Evolutionary conservation across 1,140 invertebrate genomes (phyloP).

Genomic region (Lutraria rhynchaena): DNA sequence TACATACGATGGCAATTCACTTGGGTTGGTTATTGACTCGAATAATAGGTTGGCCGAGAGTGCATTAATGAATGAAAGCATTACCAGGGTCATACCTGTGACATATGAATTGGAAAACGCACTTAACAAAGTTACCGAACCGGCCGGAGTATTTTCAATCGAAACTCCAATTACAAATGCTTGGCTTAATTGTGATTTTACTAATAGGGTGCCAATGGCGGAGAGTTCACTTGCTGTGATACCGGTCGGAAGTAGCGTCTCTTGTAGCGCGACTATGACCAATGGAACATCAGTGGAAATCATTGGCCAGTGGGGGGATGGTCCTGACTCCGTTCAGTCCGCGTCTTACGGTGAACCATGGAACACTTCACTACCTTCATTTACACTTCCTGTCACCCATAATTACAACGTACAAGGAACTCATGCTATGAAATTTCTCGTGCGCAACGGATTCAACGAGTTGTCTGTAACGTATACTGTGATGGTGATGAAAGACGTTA

Average conservation of each 20-base stretch:
- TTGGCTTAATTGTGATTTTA: slow-evolving; percentile 15
- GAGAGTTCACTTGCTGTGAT: neutral
- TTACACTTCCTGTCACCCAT: slow-evolving; percentile 12
- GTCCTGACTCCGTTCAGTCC: neutral
- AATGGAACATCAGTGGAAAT: slow-evolving; percentile 22
- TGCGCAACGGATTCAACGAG: slow-evolving; percentile 10
- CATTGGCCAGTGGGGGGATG: slow-evolving; percentile 5
- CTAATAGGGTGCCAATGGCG: neutral
- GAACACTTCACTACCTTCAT: neutral
- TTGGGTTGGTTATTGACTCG: slow-evolving; percentile 3
- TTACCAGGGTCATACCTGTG: neutral
- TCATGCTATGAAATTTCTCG: neutral
- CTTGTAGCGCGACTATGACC: slow-evolving; percentile 10
- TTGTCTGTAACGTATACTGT: neutral
- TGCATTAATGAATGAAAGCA: neutral
- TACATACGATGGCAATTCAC: neutral
- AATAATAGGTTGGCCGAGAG: neutral
- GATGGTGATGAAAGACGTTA: slow-evolving; percentile 13
- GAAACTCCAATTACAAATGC: slow-evolving; percentile 35
- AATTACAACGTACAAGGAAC: neutral
- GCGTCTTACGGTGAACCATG: neutral
- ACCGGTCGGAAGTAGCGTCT: neutral
- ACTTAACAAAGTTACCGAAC: neutral
- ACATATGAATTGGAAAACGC: slow-evolving; percentile 13
- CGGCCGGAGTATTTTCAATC: neutral